Evolutionary conservation across 2,113 vertebrate species (phyloP), one percentile per base, ranked within the genome.

Genomic region (Neogale vison): DNA sequence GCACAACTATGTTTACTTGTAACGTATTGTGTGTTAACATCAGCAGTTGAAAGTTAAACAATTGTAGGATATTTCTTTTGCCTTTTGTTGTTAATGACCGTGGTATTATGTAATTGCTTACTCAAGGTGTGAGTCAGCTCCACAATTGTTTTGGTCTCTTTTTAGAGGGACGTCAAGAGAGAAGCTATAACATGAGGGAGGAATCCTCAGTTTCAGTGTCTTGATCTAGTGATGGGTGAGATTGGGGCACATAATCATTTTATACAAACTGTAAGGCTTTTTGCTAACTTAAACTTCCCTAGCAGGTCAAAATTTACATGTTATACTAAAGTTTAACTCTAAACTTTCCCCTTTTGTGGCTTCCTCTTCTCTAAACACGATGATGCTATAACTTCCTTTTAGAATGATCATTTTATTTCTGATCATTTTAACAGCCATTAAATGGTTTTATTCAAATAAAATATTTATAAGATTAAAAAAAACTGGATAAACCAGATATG

Each of bases 381-480:
- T 88, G 59, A 45, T 67, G 76, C 39, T 93, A 1, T 90, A 50
- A 92, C 42, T 92, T 93, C 31, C 55, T 77, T 76, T 89, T 74
- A 85, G 67, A 93, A 63, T 71, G 55, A 72, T 86, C 55, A 90
- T 86, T 74, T 42, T 74, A 82, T 81, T 95, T 95, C 52, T 71
- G 14, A 47, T 90, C 26, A 88, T 39, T 80, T 92, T 92, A 52
- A 77, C 74, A 34, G 13, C 31, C 47, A 88, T 91, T 88, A 83
- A 83, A 11, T 82, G n/a, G 24, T 80, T 96, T 96, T 95, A 93
- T 69, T 95, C 24, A 89, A 92, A 93, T 72, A 93, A 90, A 90
- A 83, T 57, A 65, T 45, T 52, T 74, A 45, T n/a, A 79, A 77
- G 34, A 55, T 92, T 29, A 45, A 74, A 74, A 74, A 42, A 74